Conservation (phyloP, 2,113 vertebrate species). For the Mus musculus region GRCm39 chr12:88962001-88962500, state of each 20-base stretch:
- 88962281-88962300: background rate
- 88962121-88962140: background rate
- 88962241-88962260: background rate
- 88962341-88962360: background rate
- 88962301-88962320: background rate
- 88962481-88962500: background rate
- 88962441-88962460: background rate
- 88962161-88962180: background rate
- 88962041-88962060: background rate
- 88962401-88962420: background rate
- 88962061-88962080: background rate
- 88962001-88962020: background rate
- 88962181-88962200: background rate
- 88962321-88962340: background rate
- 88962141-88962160: background rate
- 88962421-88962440: background rate
- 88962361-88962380: background rate
- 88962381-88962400: background rate
- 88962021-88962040: background rate
- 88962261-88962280: slow-evolving; percentile 13
- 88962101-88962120: background rate
- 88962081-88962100: background rate
- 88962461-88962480: background rate
- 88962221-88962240: background rate
- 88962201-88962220: background rate